Conservation (phyloP, 2,888 invertebrate genomes). For the Amorpha juglandis region DNA sequence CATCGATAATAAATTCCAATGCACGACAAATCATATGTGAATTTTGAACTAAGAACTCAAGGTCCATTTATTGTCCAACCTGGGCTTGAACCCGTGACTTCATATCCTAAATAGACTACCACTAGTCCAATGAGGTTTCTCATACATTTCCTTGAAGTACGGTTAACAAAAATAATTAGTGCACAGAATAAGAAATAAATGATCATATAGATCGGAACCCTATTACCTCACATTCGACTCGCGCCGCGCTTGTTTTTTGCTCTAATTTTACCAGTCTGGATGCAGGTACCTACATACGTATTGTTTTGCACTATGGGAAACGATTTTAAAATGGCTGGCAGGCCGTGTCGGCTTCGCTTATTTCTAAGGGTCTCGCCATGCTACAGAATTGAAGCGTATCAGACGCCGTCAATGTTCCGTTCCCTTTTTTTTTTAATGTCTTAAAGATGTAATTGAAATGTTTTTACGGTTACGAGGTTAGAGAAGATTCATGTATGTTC, state of each 20-base stretch:
- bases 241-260: constrained; percentile 46
- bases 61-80: no score
- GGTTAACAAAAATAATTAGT: background rate
- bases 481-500: no score
- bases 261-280: constrained; percentile 63
- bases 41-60: no score
- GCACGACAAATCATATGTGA: no score
- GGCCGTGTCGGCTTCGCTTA: constrained; percentile 27
- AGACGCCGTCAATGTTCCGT: no score
- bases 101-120: no score
- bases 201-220: background rate
- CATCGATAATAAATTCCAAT: no score
- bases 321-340: constrained; percentile 53
- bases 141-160: background rate
- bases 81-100: no score
- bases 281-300: constrained; percentile 14
- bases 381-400: no score
- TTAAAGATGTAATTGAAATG: no score
- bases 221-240: background rate
- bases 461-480: no score
- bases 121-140: background rate
- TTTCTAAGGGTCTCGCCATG: background rate
- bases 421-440: no score
- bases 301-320: constrained; percentile 64
- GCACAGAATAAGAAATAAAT: background rate